Base-by-base conservation (phyloP, 2,113 vertebrate species). In the Micromys minutus region DNA sequence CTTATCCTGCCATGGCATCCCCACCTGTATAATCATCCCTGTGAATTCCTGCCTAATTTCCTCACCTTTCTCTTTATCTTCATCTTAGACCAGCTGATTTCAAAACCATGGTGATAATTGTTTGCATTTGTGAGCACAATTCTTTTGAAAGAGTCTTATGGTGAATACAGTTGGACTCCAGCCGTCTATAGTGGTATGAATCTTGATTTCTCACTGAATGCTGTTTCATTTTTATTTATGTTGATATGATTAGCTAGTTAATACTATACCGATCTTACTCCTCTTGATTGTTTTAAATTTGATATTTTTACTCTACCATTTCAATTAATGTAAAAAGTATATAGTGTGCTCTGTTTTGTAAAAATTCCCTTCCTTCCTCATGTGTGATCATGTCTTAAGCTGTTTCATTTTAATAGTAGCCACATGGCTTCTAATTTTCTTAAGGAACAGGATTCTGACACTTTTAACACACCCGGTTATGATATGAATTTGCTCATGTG, bases 61-160 rank as follows among this genome's bases (percentile, higher is more conserved):
- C 19, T 31, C 16, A 34, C 61, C 26, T 31, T 71, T 91, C 69
- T 97, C 72, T 91, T 90, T 69, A 50, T 57, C 59, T 31, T 31
- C 61, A 57, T 45, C 29, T 80, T 10, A 65, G 39, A 26, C n/a
- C 12, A 77, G 79, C 39, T 31, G 34, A 10, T 29, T 93, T 94
- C 61, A 88, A 90, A 94, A 80, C 69, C 67, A 75, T 21, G 15
- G 59, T 71, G 21, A 93, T 93, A 59, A 71, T n/a, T 91, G 76
- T 86, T 75, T 80, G 83, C 36, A n/a, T 89, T 52, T 83, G 89
- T 80, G 72, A 11, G 57, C 52, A 69, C 84, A 7, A 21, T 96
- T 59, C 55, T 39, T 50, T 61, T 9, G 45, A 85, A 93, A 57
- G 24, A 55, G 87, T 85, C n/a, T 52, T 63, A 31, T 45, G 39